Base-by-base conservation (phyloP, 2,888 invertebrate genomes). In the Biston betularia region DNA sequence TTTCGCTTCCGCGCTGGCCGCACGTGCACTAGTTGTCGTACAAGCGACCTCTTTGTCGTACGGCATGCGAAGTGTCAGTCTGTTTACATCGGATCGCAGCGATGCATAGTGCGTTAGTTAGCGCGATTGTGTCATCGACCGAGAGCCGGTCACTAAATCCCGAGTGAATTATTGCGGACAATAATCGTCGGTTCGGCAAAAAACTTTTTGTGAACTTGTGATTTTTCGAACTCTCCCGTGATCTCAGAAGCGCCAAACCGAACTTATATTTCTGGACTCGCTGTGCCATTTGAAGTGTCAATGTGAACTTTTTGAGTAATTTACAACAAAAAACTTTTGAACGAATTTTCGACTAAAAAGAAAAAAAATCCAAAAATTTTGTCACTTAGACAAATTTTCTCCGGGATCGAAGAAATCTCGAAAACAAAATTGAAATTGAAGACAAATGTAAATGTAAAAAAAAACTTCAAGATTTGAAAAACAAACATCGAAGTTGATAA, bases 111-210 rank as follows among this genome's bases (percentile, higher is more conserved):
- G 88, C 87, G 88, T 87, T 87, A 85, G 85, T 89, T 86, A 85
- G 85, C 88, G 88, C 87, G 83, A 88, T 89, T 90, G 91, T 92
- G 92, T 89, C 90, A 90, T 89, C 89, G 90, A 87, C 88, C 89
- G 88, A 82, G 80, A 85, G 85, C 85, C 83, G 86, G 82, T 86
- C 87, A 86, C 85, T 86, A 82, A 88, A 84, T 88, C 86, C 85
- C 85, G 83, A 89, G 89, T 91, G 89, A 89, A 84, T 87, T 84
- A 84, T 87, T 84, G 84, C 86, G 84, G 82, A 92, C 90, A 85
- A 89, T 87, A 85, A 80, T 82, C 84, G 80, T 79, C 83, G 81
- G 75, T 88, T 85, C 81, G 80, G 82, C 78, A 80, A 76, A 82
- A 89, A 84, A 88, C 87, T 89, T 89, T 89, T 86, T 87, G 89